Evolutionary conservation across 1,140 invertebrate species (phyloP).

Genomic region (Drosophila insularis): DNA sequence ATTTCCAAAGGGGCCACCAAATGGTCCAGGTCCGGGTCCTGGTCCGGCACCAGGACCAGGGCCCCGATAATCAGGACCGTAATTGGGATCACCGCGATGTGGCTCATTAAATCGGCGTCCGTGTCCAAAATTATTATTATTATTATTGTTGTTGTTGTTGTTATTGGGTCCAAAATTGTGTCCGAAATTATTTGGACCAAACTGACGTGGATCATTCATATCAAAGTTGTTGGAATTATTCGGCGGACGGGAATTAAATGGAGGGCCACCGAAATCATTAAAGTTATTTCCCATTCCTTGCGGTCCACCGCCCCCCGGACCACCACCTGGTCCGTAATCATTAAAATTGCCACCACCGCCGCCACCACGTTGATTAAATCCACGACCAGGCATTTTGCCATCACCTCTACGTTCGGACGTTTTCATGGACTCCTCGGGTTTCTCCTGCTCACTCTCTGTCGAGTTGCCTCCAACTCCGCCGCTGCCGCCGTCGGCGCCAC

Average conservation of each 20-base stretch:
- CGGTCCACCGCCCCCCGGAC: slow-evolving; percentile 7
- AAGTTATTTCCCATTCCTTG: slow-evolving; percentile 25
- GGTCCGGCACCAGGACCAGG: slow-evolving; percentile 38
- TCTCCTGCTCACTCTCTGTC: neutral
- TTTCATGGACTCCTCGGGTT: neutral
- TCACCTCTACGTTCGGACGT: neutral
- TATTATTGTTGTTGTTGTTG: slow-evolving; percentile 42
- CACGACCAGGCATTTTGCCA: neutral
- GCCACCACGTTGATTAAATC: neutral
- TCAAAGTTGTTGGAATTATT: slow-evolving; percentile 20
- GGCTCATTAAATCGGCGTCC: slow-evolving; percentile 13
- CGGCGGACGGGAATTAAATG: neutral
- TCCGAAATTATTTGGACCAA: slow-evolving; percentile 37
- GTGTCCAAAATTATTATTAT: slow-evolving; percentile 1
- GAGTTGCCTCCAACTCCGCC: neutral
- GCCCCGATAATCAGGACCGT: slow-evolving; percentile 47
- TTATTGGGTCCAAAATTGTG: slow-evolving; percentile 23
- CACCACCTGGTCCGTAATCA: slow-evolving; percentile 17
- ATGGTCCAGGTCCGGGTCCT: slow-evolving; percentile 2
- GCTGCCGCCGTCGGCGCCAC: neutral
- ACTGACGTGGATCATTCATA: slow-evolving; percentile 26
- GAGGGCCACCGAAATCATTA: slow-evolving; percentile 25
- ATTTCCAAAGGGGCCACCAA: slow-evolving; percentile 26
- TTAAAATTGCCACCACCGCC: too few relatives aligned
- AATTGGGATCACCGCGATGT: slow-evolving; percentile 26